These are phyloP conservation scores for Florisuga fusca DNA, from an alignment of 2,797 vertebrate genomes.

Conservation along the genomic window DNA sequence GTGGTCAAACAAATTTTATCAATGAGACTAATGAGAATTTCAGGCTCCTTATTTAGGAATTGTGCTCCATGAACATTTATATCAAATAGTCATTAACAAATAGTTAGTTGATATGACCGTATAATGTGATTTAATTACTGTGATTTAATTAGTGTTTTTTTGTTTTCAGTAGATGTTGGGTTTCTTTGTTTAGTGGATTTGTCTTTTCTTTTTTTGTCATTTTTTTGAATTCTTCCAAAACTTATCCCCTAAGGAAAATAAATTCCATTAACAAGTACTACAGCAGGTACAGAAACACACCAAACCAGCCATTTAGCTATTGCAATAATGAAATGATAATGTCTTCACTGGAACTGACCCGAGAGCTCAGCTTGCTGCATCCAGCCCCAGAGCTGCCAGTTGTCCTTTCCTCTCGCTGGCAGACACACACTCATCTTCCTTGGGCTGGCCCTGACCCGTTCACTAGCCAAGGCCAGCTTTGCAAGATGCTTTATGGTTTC, in stretches of 20 bases:
- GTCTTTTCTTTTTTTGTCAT: neutral
- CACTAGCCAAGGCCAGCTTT: neutral
- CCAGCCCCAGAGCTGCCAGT: neutral
- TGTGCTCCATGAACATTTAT: neutral
- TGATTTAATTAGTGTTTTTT: neutral
- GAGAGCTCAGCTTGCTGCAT: neutral
- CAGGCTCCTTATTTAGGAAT: neutral
- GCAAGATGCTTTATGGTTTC: neutral
- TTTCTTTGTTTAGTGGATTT: neutral
- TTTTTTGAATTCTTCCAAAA: neutral
- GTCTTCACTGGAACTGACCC: neutral
- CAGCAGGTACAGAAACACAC: neutral
- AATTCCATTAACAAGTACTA: neutral
- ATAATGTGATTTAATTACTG: neutral
- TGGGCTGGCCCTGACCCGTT: neutral
- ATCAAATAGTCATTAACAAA: too few species aligned
- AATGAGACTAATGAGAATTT: neutral
- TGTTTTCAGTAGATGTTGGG: too few species aligned
- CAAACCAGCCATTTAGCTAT: neutral
- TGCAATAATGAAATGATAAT: neutral
- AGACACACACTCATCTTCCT: neutral
- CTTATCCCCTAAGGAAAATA: neutral
- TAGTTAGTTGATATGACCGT: neutral
- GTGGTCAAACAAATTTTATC: neutral
- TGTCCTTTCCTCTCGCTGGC: too few species aligned